phyloP scores from a whole-genome alignment of 2,888 invertebrate species.

The Drosophila algonquin region DNA sequence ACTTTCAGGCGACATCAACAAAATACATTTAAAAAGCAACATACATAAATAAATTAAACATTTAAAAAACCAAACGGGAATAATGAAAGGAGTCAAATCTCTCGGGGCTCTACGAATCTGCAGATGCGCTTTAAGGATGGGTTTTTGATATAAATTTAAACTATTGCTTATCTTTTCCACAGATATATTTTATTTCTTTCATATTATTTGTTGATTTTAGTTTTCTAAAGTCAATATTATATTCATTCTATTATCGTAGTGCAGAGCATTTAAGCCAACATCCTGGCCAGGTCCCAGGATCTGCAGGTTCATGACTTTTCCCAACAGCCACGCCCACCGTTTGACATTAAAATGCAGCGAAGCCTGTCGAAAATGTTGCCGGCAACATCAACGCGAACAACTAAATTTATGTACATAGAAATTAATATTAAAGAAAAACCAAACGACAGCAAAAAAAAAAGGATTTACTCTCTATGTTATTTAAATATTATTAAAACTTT shows the following conservation, averaged over 20 bases:
- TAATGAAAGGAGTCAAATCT: constrained; percentile 30
- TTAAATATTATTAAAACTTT: constrained; percentile 47
- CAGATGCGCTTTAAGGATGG: constrained; percentile 7
- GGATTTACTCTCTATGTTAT: constrained; percentile 16
- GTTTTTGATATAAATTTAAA: background rate
- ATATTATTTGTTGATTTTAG: background rate
- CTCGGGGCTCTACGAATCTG: constrained; percentile 5
- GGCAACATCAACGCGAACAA: constrained; percentile 50
- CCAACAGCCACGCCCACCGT: constrained; percentile 16
- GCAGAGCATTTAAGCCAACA: constrained; percentile 4
- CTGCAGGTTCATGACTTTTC: too few species aligned
- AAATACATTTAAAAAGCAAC: constrained; percentile 51
- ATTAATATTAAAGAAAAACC: constrained; percentile 62
- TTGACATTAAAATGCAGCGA: constrained; percentile 63
- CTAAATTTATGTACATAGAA: constrained; percentile 75
- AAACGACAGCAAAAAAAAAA: constrained; percentile 31
- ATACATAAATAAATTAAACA: constrained; percentile 70
- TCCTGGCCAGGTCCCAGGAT: background rate
- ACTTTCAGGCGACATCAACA: constrained; percentile 40
- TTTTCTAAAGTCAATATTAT: too few species aligned
- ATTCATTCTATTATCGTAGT: background rate
- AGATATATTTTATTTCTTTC: background rate
- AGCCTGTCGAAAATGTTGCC: constrained; percentile 60
- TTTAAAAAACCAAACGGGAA: constrained; percentile 44
- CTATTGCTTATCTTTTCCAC: too few species aligned